Evolutionary conservation across 2,797 vertebrate species (phyloP).

Genomic region (Trachurus trachurus): DNA sequence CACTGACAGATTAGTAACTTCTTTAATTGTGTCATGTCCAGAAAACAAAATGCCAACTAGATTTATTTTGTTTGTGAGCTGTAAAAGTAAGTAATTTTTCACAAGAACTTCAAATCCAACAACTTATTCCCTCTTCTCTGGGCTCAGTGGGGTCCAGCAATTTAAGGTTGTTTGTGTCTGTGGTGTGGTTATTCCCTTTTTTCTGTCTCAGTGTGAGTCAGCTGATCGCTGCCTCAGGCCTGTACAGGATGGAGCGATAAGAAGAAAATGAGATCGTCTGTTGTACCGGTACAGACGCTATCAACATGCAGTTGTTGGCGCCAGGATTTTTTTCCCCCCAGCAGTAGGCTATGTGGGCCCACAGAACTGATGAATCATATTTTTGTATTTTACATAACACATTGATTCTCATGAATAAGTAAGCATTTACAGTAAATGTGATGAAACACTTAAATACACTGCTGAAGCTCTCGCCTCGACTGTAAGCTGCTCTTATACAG

Average conservation of each 20-base stretch:
- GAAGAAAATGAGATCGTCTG: conserved; percentile 49
- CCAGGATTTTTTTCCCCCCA: not conserved
- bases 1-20: not conserved
- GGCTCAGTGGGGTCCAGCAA: conserved; percentile 27
- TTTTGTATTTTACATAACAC: conserved; percentile 22
- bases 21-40: not conserved
- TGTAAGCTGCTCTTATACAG: conserved; percentile 17
- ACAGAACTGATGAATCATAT: conserved; percentile 25
- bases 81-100: not conserved
- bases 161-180: conserved; percentile 29
- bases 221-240: conserved; percentile 43
- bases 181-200: not conserved
- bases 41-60: not conserved
- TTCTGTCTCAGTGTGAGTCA: conserved; percentile 37
- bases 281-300: conserved; percentile 17
- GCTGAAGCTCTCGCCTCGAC: not conserved
- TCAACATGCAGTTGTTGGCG: conserved; percentile 15
- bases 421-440: conserved; percentile 21
- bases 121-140: conserved; percentile 25
- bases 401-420: conserved; percentile 14
- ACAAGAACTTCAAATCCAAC: not conserved
- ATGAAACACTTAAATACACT: not conserved
- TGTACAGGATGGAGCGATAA: conserved; percentile 44
- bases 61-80: conserved; percentile 6
- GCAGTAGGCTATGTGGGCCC: not conserved